A percentile compares a stretch with the other conserved stretches of the same genome.
phyloP scores from a whole-genome alignment of 2,888 invertebrate genomes.

The Sarcophaga carnaria region DNA sequence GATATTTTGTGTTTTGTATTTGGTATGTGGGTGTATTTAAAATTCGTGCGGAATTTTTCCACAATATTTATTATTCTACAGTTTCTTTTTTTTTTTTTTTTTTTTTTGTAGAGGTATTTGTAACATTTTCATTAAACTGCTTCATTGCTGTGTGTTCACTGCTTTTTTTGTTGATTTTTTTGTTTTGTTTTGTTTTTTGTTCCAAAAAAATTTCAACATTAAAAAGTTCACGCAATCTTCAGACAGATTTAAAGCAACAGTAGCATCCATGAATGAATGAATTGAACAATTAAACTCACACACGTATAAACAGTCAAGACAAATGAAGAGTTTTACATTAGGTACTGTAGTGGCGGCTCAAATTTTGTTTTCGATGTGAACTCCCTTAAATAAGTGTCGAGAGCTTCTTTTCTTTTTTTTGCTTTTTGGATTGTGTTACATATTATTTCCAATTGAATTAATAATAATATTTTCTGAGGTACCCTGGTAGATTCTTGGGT shows the following conservation, averaged over 20 bases:
- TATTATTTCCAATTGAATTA: too few relatives aligned
- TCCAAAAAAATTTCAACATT: constrained; percentile 54
- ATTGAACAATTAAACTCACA: neutral
- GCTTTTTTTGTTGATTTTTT: neutral
- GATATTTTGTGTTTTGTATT: neutral
- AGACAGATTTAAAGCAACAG: constrained; percentile 41
- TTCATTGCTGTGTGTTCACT: neutral
- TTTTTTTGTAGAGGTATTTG: neutral
- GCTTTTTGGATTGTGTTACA: too few relatives aligned
- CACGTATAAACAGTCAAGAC: neutral
- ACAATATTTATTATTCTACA: constrained; percentile 20
- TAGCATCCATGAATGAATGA: constrained; percentile 1
- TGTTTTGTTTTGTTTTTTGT: constrained; percentile 7
- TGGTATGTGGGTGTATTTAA: constrained; percentile 2
- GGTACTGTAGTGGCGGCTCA: too few relatives aligned
- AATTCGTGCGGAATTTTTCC: constrained; percentile 18
- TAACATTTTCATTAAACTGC: constrained; percentile 16
- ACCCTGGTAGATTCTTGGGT: too few relatives aligned
- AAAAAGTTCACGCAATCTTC: constrained; percentile 59
- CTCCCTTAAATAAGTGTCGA: too few relatives aligned
- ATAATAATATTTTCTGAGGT: too few relatives aligned
- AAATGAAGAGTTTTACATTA: neutral
- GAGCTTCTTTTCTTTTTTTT: too few relatives aligned
- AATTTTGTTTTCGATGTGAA: too few relatives aligned
- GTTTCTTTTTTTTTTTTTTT: neutral